Percentiles rank a stretch among this genome's conserved stretches.
These are phyloP conservation scores for Pantelozetes paolii DNA, from an alignment of 2,888 invertebrate genomes.

Conservation along the genomic window DNA sequence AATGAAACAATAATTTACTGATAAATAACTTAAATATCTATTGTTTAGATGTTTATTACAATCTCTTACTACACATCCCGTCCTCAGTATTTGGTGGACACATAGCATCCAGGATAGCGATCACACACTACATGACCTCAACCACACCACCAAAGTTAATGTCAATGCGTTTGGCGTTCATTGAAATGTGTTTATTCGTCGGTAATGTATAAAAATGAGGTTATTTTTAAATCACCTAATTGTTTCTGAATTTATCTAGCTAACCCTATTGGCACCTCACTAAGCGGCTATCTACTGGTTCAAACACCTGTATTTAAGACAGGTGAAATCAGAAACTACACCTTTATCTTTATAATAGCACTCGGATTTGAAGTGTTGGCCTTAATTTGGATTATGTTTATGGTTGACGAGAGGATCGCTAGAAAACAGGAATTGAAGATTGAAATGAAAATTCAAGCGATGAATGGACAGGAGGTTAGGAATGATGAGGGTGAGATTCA, in stretches of 20 bases:
- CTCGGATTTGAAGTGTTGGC: not conserved
- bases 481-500: not conserved
- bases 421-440: not conserved
- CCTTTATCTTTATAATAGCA: not conserved
- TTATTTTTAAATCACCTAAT: too few species aligned
- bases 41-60: not conserved
- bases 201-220: not conserved
- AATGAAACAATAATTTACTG: too few species aligned
- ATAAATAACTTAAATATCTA: too few species aligned
- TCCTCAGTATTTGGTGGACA: not conserved
- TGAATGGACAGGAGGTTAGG: not conserved
- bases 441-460: not conserved
- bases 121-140: not conserved
- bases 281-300: not conserved
- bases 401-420: not conserved
- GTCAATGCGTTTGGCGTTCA: not conserved
- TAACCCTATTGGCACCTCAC: not conserved
- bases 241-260: not conserved
- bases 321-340: not conserved
- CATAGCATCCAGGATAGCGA: not conserved
- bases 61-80: not conserved
- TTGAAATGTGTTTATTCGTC: not conserved
- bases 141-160: not conserved
- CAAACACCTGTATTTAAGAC: not conserved
- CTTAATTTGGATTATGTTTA: not conserved